These are phyloP conservation scores for Apostichopus japonicus DNA, from an alignment of 35 echinoderm and acorn worm species.

Conservation along the genomic window DNA sequence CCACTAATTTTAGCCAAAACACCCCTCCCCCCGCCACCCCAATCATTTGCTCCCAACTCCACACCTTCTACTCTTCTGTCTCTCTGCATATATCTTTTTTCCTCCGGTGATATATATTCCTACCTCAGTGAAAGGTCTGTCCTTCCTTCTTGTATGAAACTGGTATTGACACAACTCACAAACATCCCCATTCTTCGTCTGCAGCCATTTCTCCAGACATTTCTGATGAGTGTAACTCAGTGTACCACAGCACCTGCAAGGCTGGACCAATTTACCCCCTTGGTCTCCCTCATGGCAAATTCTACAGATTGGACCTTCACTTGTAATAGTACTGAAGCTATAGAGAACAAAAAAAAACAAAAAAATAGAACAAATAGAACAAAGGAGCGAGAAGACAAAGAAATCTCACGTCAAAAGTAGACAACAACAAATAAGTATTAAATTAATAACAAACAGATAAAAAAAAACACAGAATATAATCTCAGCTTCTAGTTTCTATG, in stretches of 20 bases:
- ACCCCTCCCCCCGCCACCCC: too few species aligned
- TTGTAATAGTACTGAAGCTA: conserved; percentile 70
- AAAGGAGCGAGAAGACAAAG: too few species aligned
- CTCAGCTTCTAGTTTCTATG: too few species aligned
- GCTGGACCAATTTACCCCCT: conserved; percentile 60
- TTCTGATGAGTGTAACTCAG: conserved; percentile 68
- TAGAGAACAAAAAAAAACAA: not conserved
- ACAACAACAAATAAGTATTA: too few species aligned
- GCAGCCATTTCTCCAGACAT: conserved; percentile 84
- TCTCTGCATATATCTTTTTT: too few species aligned
- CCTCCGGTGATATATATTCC: not conserved
- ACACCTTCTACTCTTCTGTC: too few species aligned
- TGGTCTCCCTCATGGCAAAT: conserved; percentile 83
- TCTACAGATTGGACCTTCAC: conserved; percentile 80
- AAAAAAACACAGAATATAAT: too few species aligned
- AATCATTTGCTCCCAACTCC: too few species aligned
- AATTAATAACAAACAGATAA: too few species aligned
- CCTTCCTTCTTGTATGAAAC: conserved; percentile 69
- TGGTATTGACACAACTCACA: conserved; percentile 82
- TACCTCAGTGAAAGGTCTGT: conserved; percentile 72
- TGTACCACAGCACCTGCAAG: conserved; percentile 74
- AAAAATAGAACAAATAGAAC: too few species aligned
- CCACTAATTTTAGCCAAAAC: too few species aligned
- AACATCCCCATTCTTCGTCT: conserved; percentile 59
- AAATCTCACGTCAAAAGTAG: too few species aligned